Base-by-base conservation (phyloP, 2,888 invertebrate species). In the Griposia aprilina region DNA sequence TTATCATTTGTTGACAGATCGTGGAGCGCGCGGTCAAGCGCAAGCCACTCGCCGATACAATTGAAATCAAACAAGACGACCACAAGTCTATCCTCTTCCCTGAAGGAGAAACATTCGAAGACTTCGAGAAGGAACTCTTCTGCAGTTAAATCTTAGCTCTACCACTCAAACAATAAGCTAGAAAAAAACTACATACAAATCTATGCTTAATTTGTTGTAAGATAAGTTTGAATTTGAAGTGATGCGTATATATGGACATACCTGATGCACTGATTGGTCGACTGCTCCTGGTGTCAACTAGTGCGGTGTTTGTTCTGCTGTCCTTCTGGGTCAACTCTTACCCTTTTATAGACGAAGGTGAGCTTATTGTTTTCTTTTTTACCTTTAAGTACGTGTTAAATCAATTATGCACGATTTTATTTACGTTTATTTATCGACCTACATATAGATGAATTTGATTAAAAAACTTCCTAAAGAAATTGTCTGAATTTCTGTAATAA, bases 241-340 rank as follows among this genome's bases (percentile, higher is more conserved):
- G 63, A 88, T 90, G 88, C 89, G 79, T 50, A 89, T 94, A 87
- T 92, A 97, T 97, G 97, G 97, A 97, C 93, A 94, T 95, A 80
- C 82, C 97, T 77, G 98, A 98, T 94, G 96, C 97, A 62, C 93
- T 95, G 82, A 92, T 97, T 78, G 98, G 98, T 72, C 97, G 97
- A 94, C 85, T 97, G 71, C 94, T 97, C 85, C 94, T 98, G 87
- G 95, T 97, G 81, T 87, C 96, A 7, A 97, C 97, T 8, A 92
- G 97, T 10, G 91, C 95, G 20, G 88, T 97, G 75, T 98, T 98
- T 88, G 85, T 97, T 1, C 96, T 98, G 89, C 97, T 98, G 83
- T 97, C 97, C 57, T 93, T 97, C 78, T 98, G 98, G 98, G 94
- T 98, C 30, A 97, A 98, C 78, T 97, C 97, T 67, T 96, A 98